Evolutionary conservation across 2,888 invertebrate genomes (phyloP).

Genomic region (Drosophila nr. perissopoda): DNA sequence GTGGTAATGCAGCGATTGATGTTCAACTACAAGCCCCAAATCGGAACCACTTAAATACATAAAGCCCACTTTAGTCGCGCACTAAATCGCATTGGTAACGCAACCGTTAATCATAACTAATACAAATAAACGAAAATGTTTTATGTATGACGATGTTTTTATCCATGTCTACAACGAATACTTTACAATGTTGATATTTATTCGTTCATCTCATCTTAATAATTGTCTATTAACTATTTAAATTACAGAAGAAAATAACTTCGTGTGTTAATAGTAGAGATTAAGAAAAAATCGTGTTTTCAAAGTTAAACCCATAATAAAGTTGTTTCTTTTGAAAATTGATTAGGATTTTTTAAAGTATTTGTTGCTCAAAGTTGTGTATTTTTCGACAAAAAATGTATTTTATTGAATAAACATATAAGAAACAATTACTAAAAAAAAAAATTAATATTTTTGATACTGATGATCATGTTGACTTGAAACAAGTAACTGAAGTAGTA

Average conservation of each 20-base stretch:
- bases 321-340: not conserved
- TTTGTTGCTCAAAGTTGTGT: not conserved
- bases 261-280: not conserved
- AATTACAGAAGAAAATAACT: not conserved
- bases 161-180: not conserved
- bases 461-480: not conserved
- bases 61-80: conserved; percentile 70
- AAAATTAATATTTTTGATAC: not conserved
- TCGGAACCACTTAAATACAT: conserved; percentile 15
- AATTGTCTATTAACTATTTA: not conserved
- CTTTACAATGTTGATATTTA: not conserved
- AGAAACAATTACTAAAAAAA: not conserved
- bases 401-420: not conserved
- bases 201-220: not conserved
- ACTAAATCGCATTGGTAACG: conserved; percentile 83
- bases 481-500: not conserved
- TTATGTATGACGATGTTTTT: conserved; percentile 1
- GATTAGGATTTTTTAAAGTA: not conserved
- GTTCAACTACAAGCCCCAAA: conserved; percentile 3
- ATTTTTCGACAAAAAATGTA: not conserved
- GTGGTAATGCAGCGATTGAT: conserved; percentile 1
- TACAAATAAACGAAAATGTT: conserved; percentile 40
- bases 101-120: conserved; percentile 70
- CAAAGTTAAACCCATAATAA: not conserved
- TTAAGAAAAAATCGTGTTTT: not conserved